Conservation (phyloP, 2,797 vertebrate genomes). For the Halcyon badia region DNA sequence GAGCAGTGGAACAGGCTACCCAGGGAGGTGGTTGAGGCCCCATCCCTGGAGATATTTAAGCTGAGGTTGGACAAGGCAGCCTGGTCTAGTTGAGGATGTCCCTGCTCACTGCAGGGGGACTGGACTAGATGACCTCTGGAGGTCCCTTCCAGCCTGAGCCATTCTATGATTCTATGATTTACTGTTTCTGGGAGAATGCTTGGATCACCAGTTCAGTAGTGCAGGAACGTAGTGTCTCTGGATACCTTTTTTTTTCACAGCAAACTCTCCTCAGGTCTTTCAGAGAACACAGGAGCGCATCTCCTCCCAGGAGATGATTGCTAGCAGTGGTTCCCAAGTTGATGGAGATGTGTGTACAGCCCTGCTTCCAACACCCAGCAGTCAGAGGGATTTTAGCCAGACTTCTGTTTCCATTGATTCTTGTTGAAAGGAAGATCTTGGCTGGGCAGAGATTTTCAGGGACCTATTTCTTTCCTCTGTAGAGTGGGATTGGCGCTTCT, state of each 20-base stretch:
- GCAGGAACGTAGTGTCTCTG: neutral
- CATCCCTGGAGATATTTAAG: too few species aligned
- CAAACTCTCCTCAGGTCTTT: neutral
- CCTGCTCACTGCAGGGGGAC: too few species aligned
- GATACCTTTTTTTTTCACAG: neutral
- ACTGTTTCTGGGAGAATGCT: accelerated
- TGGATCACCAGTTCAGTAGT: accelerated
- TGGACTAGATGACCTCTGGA: too few species aligned
- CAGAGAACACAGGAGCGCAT: neutral
- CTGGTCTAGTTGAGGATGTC: too few species aligned
- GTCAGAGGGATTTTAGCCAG: neutral
- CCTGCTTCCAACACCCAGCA: neutral
- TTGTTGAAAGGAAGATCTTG: neutral
- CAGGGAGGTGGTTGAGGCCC: too few species aligned
- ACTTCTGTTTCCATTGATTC: neutral
- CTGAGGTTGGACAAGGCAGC: too few species aligned
- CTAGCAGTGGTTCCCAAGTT: neutral
- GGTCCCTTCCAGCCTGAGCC: too few species aligned
- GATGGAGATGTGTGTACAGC: neutral
- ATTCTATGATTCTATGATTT: too few species aligned
- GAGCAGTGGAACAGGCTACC: too few species aligned
- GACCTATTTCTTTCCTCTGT: neutral
- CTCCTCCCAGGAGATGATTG: neutral
- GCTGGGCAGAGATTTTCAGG: neutral
- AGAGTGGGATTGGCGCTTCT: neutral